Percentiles rank a stretch among this genome's conserved stretches.
Conservation (phyloP, 2,797 vertebrate genomes). For the Ibycter americanus region DNA sequence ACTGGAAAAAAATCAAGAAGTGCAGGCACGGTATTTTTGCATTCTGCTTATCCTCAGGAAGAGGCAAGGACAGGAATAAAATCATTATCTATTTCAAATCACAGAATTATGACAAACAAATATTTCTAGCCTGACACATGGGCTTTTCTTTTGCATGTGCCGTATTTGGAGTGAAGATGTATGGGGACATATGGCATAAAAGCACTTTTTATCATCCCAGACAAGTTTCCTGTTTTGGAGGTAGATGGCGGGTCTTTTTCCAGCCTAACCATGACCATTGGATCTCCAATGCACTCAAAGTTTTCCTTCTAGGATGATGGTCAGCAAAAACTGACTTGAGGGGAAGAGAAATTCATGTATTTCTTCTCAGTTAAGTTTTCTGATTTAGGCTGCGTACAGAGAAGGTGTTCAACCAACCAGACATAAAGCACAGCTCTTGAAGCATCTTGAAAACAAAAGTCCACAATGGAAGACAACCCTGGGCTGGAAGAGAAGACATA, state of each 20-base stretch:
- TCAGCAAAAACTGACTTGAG: neutral
- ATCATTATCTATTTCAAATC: neutral
- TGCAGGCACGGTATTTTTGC: neutral
- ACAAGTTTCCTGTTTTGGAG: neutral
- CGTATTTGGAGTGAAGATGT: neutral
- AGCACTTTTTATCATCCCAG: neutral
- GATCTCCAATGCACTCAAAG: neutral
- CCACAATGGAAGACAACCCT: neutral
- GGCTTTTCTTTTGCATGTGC: neutral
- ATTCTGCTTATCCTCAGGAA: neutral
- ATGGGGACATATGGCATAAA: neutral
- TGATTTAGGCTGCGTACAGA: neutral
- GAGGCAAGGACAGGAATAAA: slow-evolving; percentile 1
- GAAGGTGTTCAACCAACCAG: neutral
- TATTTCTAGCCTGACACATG: neutral
- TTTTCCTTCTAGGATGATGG: neutral
- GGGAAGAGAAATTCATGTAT: neutral
- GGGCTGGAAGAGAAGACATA: neutral
- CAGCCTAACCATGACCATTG: neutral
- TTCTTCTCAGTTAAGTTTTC: neutral
- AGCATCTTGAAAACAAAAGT: neutral
- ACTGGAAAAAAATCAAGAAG: neutral
- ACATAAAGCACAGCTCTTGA: neutral
- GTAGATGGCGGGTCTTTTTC: neutral
- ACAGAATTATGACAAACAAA: neutral